Base-by-base conservation (phyloP, 2,888 invertebrate genomes). In the Eristalis arbustorum region DNA sequence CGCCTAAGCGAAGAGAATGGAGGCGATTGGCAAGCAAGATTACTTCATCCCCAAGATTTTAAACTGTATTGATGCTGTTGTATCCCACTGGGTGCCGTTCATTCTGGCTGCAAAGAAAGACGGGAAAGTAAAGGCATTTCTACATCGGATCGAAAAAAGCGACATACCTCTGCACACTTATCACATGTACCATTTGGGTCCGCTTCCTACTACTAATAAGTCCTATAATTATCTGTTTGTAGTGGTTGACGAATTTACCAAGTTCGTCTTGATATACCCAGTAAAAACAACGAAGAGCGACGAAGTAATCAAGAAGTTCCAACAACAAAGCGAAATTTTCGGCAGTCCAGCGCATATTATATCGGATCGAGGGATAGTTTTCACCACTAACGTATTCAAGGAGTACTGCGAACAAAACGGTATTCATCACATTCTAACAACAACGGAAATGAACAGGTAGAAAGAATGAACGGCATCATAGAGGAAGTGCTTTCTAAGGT, bases 361-460 rank as follows among this genome's bases (percentile, higher is more conserved):
- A 40, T 42, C 67, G 49, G 49, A 67, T 10, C 34, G 63, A 63
- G 11, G 34, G 18, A 18, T 22, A 34, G 34, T 34, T 4, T 63
- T 63, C 34, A 63, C 18, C 31, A 5, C 34, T 31, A 63, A 37
- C 10, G 18, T 63, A 8, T 37, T 63, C 22, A 49, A 67, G 4
- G 49, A 67, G 11, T 66, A 23, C 66, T 40, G 66, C 11, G 25
- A 66, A 40, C 18, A 66, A 22, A 66, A 66, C 23, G 40, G 6
- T 4, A 37, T 66, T 25, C 66, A 42, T 2, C 49, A 23, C 14
- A 23, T 67, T 23, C 14, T 28, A 23, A 25, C 23, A 23, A 42
- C 42, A 22, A 57, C 23, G 40, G 42, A 23, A 67, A 91, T 78
- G 91, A 91, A 1, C 91, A 92, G 73, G 90, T 90, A 0, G 90